Evolutionary conservation across 2,888 invertebrate genomes (phyloP), one percentile per base, ranked within the genome.

Genomic region (Drosophila nr. perissopoda): DNA sequence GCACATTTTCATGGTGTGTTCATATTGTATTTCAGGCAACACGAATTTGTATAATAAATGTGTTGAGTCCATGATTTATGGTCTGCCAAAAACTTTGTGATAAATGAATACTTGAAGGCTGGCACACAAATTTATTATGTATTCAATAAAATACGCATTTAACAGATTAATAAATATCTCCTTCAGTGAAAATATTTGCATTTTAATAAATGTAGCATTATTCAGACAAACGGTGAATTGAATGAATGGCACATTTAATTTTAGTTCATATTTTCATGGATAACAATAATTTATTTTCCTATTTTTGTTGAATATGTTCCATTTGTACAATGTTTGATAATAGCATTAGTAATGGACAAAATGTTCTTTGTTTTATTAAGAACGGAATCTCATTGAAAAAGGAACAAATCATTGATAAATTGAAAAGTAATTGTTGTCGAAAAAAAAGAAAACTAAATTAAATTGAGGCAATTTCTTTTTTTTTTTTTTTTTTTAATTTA

Each of bases 81-180:
- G 70, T 56, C 66, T 60, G 76, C 42, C 31, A 60, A 48, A 49
- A 51, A 66, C 27, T 38, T 72, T 4, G 42, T 72, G 73, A 72
- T 70, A 74, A 74, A 74, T 74, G 63, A 60, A 29, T 27, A 27
- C 62, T 59, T 27, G 18, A 69, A 40, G 61, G 34, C 76, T 29
- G 48, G 38, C 38, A 62, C 38, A 53, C 40, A 49, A 54, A 70
- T 75, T 75, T 62, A 70, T 76, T 52, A 61, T 62, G 52, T 57
- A 65, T 69, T 64, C 58, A 77, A 78, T 54, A 60, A 64, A 64
- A 64, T 57, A 51, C 58, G 54, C 36, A 59, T 62, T 77, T 74
- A 46, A 53, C 42, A 56, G 48, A 52, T 70, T 65, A 65, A 74
- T 65, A 77, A 74, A 64, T 36, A 64, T 54, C 38, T 42, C 5